Evolutionary conservation across 2,888 invertebrate species (phyloP).

Genomic region (Orthonevra nobilis): DNA sequence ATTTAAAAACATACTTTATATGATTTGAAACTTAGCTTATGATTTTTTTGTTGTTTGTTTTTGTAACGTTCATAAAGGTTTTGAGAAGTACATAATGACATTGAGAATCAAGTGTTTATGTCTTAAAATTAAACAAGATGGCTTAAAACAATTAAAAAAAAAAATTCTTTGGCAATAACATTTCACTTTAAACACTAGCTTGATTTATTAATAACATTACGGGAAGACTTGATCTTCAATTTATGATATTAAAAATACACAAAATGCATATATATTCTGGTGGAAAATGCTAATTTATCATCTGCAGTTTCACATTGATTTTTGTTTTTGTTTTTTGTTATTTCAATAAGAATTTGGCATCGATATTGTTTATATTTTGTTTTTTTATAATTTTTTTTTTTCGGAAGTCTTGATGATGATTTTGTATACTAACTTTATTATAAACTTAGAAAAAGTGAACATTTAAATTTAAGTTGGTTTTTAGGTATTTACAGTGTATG

Average conservation of each 20-base stretch:
- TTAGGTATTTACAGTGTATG: conserved; percentile 55
- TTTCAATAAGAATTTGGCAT: conserved; percentile 67
- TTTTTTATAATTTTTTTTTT: conserved; percentile 24
- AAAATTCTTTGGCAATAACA: conserved; percentile 70
- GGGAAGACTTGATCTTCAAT: conserved; percentile 70
- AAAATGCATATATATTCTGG: conserved; percentile 40
- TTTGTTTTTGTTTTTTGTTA: too few relatives aligned
- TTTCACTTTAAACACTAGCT: conserved; percentile 66
- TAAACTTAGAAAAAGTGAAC: conserved; percentile 60
- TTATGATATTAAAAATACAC: conserved; percentile 70
- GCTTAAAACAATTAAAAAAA: conserved; percentile 64
- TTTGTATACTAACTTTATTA: conserved; percentile 58
- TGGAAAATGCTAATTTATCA: conserved; percentile 47
- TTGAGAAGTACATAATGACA: conserved; percentile 42
- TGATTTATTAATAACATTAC: conserved; percentile 61
- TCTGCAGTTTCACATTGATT: conserved; percentile 39
- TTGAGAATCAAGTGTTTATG: conserved; percentile 16
- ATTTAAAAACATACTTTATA: conserved; percentile 50
- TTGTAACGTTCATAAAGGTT: conserved; percentile 54
- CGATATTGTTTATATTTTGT: conserved; percentile 51
- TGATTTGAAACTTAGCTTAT: conserved; percentile 44
- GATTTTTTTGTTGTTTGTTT: too few relatives aligned
- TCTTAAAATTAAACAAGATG: conserved; percentile 64
- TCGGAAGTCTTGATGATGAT: conserved; percentile 67
- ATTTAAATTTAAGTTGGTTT: conserved; percentile 41